Conservation (phyloP, 2,113 vertebrate genomes). For the Cinclus cinclus region DNA sequence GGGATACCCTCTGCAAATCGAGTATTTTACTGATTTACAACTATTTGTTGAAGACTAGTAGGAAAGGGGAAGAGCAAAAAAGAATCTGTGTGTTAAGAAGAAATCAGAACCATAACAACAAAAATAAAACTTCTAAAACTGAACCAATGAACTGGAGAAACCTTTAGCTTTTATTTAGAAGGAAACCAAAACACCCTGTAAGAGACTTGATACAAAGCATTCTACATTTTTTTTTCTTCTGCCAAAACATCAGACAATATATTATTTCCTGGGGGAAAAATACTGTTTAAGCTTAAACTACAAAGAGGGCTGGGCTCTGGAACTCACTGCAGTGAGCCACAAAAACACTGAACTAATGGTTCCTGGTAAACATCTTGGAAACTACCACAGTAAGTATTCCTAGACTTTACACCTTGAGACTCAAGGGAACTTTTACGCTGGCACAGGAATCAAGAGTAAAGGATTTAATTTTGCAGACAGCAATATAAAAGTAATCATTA, state of each 20-base stretch:
- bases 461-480: background rate
- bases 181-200: background rate
- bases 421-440: background rate
- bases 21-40: background rate
- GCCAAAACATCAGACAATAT: background rate
- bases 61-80: fast-evolving
- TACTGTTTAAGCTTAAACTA: background rate
- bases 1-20: background rate
- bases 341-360: fast-evolving
- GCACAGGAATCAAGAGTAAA: background rate
- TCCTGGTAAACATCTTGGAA: background rate
- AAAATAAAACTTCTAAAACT: background rate
- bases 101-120: background rate
- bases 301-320: background rate
- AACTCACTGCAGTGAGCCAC: background rate
- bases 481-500: background rate
- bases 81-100: background rate
- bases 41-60: background rate
- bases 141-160: background rate
- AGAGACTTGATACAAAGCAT: background rate
- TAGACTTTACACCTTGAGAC: background rate
- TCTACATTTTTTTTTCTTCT: background rate
- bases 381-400: background rate
- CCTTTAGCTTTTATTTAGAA: background rate
- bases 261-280: background rate